Evolutionary conservation across 2,888 invertebrate genomes (phyloP).

Genomic region (Caradrina clavipalpis): DNA sequence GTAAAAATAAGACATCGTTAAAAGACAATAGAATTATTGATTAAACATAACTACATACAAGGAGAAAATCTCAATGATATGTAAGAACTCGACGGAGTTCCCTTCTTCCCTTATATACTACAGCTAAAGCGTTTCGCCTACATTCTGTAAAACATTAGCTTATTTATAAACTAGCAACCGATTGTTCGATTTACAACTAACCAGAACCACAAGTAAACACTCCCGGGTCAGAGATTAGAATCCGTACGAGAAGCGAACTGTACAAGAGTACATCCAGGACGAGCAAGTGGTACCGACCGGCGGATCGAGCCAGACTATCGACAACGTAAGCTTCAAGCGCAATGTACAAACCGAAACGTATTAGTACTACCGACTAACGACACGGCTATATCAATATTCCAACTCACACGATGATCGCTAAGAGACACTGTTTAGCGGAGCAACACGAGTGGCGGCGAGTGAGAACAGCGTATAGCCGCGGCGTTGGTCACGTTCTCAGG

Average conservation of each 20-base stretch:
- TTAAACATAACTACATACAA: slow-evolving; percentile 82
- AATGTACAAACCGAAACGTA: slow-evolving; percentile 51
- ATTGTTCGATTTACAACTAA: slow-evolving; percentile 69
- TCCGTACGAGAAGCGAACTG: slow-evolving; percentile 68
- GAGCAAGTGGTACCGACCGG: slow-evolving; percentile 4
- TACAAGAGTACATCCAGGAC: slow-evolving; percentile 46
- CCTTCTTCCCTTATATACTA: slow-evolving; percentile 86
- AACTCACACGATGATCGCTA: slow-evolving; percentile 49
- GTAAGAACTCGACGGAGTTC: slow-evolving; percentile 89
- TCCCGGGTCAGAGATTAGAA: slow-evolving; percentile 57
- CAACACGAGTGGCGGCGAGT: slow-evolving; percentile 16
- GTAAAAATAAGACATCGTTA: slow-evolving; percentile 81
- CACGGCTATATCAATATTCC: slow-evolving; percentile 68
- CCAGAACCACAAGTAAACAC: slow-evolving; percentile 53
- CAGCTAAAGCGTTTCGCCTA: slow-evolving; percentile 88
- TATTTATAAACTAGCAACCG: slow-evolving; percentile 83
- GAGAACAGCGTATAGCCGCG: slow-evolving; percentile 38
- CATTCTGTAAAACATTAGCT: slow-evolving; percentile 80
- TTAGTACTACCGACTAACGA: slow-evolving; percentile 56
- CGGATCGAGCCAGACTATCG: slow-evolving; percentile 39
- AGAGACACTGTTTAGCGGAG: slow-evolving; percentile 41
- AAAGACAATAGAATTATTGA: slow-evolving; percentile 75
- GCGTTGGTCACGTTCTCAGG: slow-evolving; percentile 35
- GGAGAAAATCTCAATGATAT: slow-evolving; percentile 91
- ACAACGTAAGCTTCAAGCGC: slow-evolving; percentile 64